Evolutionary conservation across 2,888 invertebrate species (phyloP).

Genomic region (Lagria hirta): DNA sequence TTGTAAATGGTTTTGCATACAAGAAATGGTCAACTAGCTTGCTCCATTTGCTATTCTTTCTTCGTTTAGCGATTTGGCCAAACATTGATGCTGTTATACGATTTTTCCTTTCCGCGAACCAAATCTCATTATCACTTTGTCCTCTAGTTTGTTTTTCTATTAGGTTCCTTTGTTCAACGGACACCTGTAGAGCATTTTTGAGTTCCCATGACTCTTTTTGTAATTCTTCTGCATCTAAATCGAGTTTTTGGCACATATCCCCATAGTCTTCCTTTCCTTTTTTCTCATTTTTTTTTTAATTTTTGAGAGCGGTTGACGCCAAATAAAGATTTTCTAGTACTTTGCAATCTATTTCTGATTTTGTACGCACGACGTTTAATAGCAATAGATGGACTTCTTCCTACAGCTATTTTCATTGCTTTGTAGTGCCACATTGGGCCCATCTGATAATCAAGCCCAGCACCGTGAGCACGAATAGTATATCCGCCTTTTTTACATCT

Average conservation of each 20-base stretch:
- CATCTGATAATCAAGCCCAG: constrained; percentile 2
- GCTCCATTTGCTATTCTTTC: constrained; percentile 6
- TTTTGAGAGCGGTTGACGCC: neutral
- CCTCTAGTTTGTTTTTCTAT: constrained; percentile 4
- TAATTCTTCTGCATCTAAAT: constrained; percentile 1
- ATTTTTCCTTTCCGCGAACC: constrained; percentile 4
- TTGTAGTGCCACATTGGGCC: neutral
- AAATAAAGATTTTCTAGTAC: neutral
- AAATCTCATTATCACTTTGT: constrained; percentile 1
- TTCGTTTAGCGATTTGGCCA: constrained; percentile 4
- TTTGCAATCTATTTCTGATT: neutral
- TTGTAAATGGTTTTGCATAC: constrained; percentile 4
- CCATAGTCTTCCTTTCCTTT: constrained; percentile 7
- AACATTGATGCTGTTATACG: constrained; percentile 7
- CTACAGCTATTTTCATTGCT: neutral
- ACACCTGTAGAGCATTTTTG: neutral
- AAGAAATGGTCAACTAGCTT: constrained; percentile 1
- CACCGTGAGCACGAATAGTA: constrained; percentile 1
- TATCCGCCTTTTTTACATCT: constrained; percentile 2
- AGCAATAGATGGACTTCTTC: constrained; percentile 1
- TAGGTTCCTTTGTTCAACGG: neutral
- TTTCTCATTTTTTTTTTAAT: constrained; percentile 1
- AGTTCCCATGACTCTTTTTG: neutral
- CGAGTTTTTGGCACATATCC: constrained; percentile 1
- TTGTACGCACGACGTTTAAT: neutral